phyloP scores from a whole-genome alignment of 2,113 vertebrate species.

The Poeciliopsis turrubarensis region DNA sequence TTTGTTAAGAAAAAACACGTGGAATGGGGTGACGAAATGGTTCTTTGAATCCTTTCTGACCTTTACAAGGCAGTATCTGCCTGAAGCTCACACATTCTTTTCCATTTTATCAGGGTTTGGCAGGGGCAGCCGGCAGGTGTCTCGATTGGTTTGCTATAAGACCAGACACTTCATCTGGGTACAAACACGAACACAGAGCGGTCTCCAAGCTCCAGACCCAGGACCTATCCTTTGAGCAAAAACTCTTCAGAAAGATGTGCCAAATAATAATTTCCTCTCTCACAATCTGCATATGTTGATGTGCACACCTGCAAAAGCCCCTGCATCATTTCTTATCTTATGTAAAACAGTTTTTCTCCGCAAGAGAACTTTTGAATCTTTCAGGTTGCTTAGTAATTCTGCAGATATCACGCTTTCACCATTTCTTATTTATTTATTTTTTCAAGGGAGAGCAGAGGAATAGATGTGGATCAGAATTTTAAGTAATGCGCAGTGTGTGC shows the following conservation, averaged over 20 bases:
- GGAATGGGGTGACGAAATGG: slow-evolving; percentile 16
- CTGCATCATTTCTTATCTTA: not conserved
- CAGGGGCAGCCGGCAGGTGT: slow-evolving; percentile 60
- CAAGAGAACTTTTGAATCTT: slow-evolving; percentile 12
- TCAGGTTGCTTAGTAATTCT: slow-evolving; percentile 41
- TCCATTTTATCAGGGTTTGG: slow-evolving; percentile 65
- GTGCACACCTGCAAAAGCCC: slow-evolving; percentile 14
- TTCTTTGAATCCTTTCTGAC: slow-evolving; percentile 32
- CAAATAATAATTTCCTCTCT: slow-evolving; percentile 62
- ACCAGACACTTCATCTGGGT: slow-evolving; percentile 52
- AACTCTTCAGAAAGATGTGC: slow-evolving; percentile 35
- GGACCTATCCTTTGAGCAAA: slow-evolving; percentile 52
- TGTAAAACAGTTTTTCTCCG: not conserved
- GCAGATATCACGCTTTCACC: slow-evolving; percentile 49
- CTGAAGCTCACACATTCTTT: slow-evolving; percentile 38
- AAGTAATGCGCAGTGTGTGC: slow-evolving; percentile 50
- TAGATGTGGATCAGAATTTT: slow-evolving; percentile 61
- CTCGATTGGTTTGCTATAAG: slow-evolving; percentile 62
- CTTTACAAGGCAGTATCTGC: slow-evolving; percentile 46
- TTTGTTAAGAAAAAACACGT: slow-evolving; percentile 38
- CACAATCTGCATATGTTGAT: slow-evolving; percentile 45
- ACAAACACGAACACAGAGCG: slow-evolving; percentile 20
- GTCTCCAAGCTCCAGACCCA: slow-evolving; percentile 31
- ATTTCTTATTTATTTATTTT: not conserved
- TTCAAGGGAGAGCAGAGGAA: slow-evolving; percentile 16